Conservation (phyloP, 2,797 vertebrate species). For the Echiichthys vipera region DNA sequence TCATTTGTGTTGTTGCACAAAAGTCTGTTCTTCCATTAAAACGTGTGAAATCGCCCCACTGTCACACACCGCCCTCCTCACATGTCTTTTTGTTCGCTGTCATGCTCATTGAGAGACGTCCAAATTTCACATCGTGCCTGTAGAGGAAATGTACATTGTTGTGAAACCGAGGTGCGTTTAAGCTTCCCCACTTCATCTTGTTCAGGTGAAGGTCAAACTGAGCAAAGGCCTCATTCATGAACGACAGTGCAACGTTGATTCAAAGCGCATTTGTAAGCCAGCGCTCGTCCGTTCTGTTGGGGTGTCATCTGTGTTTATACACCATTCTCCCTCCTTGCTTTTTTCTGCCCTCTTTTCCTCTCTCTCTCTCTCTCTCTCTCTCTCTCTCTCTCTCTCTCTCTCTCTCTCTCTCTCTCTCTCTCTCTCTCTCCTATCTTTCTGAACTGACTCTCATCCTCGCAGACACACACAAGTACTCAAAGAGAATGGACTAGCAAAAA, state of each 20-base stretch:
- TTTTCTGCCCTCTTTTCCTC: conserved; percentile 24
- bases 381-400: conserved; percentile 33
- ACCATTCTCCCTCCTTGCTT: conserved; percentile 34
- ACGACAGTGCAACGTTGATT: conserved; percentile 12
- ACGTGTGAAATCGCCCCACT: conserved; percentile 37
- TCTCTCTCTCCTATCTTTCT: conserved; percentile 52
- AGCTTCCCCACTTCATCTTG: conserved; percentile 22
- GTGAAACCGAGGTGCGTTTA: conserved; percentile 24
- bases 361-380: conserved; percentile 30
- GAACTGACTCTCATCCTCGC: conserved; percentile 60
- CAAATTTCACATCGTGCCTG: conserved; percentile 3
- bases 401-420: conserved; percentile 28
- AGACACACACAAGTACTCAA: conserved; percentile 75
- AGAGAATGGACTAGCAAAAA: conserved; percentile 75
- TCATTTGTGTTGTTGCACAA: conserved; percentile 54
- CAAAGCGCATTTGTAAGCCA: conserved; percentile 33
- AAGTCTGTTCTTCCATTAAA: conserved; percentile 66
- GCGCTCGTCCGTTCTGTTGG: conserved; percentile 52
- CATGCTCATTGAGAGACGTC: conserved; percentile 24
- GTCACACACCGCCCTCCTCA: conserved; percentile 33
- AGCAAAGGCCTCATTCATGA: conserved; percentile 25
- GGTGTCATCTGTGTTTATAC: conserved; percentile 70
- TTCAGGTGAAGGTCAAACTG: conserved; percentile 63
- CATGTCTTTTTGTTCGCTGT: conserved; percentile 33
- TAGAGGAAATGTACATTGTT: neutral